Conservation (phyloP, 2,888 invertebrate genomes). For the Phaonia tiefii region DNA sequence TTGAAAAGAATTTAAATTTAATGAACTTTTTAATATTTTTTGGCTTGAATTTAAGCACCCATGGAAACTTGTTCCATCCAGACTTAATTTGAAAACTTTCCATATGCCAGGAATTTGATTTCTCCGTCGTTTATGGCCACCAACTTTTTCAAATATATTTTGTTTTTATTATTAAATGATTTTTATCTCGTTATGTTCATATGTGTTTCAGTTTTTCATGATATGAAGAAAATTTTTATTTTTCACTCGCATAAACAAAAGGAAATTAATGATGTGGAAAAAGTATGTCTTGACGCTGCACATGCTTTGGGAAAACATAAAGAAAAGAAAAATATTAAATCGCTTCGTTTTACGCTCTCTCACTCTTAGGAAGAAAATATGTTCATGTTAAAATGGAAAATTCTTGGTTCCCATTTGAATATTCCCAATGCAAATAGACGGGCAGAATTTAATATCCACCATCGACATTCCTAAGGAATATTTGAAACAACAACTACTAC, state of each 20-base stretch:
- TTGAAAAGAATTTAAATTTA: too few species aligned
- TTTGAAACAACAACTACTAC: constrained; percentile 13
- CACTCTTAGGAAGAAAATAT: neutral
- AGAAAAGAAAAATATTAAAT: constrained; percentile 13
- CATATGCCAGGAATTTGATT: too few species aligned
- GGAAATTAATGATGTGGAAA: constrained; percentile 39
- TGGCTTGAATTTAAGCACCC: too few species aligned
- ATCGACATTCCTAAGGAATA: neutral
- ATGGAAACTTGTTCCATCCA: too few species aligned
- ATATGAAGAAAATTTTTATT: neutral
- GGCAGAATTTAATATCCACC: neutral
- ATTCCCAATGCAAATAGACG: neutral
- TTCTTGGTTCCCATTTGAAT: constrained; percentile 38
- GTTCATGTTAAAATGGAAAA: constrained; percentile 3
- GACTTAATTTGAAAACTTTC: too few species aligned
- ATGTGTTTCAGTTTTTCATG: neutral
- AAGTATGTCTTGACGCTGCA: constrained; percentile 14
- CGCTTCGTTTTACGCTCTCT: too few species aligned
- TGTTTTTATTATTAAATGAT: too few species aligned
- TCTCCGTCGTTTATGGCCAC: too few species aligned
- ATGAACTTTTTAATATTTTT: too few species aligned
- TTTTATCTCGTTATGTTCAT: neutral
- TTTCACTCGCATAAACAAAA: constrained; percentile 23
- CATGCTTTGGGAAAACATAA: constrained; percentile 51
- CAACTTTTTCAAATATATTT: too few species aligned